Base-by-base conservation (phyloP, 1,140 invertebrate species). In the Drosophila virilis region DNA sequence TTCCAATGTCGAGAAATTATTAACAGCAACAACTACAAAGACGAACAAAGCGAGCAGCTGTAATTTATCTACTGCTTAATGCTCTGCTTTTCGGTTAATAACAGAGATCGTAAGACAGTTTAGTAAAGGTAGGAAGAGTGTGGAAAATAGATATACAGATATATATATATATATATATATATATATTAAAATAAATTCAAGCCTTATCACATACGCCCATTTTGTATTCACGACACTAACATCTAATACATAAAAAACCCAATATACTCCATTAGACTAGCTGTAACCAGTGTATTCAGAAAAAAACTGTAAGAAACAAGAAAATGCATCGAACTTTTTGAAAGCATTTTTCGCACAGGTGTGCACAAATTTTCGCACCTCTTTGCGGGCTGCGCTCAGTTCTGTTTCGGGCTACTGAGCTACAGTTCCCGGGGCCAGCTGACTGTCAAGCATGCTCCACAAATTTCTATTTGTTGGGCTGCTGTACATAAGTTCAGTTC, bases 291-390 rank as follows among this genome's bases (percentile, higher is more conserved):
- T 10, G 42, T 45, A 46, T 32, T 10, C 15, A 38, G 1, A 17
- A 55, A 74, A 74, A 62, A 52, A 64, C 8, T 38, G 15, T 33
- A 57, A 73, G 57, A 61, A 77, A 15, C 40, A 46, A 45, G 54
- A 13, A 32, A 68, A 78, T 76, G 78, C 78, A 84, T 79, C 35
- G 66, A 83, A 83, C 80, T 83, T 83, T 84, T 76, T 84, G 80
- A 83, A 83, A 83, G 80, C 80, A 83, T 83, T 83, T 83, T 83
- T 83, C 74, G 80, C 80, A 71, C 80, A 83, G 80, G 80, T 83
- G 80, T 84, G 76, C 80, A 83, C 66, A 79, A 79, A 84, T 79
- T 76, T 84, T 83, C 77, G 76, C 80, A 84, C 77, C 80, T 84
- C 66, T 74, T 69, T 74, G 71, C 66, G 50, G 37, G 46, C 65